phyloP scores from a whole-genome alignment of 2,888 invertebrate genomes.

The Meiosimyza decipiens region DNA sequence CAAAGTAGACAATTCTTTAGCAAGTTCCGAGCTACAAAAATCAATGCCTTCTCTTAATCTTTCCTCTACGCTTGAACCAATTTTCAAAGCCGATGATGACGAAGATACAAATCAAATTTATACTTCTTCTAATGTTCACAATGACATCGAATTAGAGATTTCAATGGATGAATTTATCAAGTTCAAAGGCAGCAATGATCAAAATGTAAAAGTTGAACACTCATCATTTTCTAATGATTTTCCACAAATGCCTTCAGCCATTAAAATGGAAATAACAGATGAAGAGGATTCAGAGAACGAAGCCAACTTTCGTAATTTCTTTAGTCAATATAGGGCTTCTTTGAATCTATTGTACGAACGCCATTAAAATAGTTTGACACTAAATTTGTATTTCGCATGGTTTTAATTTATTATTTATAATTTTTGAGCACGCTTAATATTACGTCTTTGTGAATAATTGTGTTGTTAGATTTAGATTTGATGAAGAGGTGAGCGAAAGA shows the following conservation, averaged over 20 bases:
- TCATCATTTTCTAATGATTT: slow-evolving; percentile 6
- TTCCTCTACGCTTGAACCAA: slow-evolving; percentile 49
- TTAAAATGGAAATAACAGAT: slow-evolving; percentile 46
- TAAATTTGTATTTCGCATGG: background rate
- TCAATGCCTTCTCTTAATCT: slow-evolving; percentile 37
- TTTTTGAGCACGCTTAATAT: background rate
- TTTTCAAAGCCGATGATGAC: slow-evolving; percentile 46
- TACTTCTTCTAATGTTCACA: background rate
- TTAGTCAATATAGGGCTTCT: slow-evolving; percentile 52
- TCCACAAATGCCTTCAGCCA: slow-evolving; percentile 40
- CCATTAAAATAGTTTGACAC: slow-evolving; percentile 39
- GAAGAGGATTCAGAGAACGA: slow-evolving; percentile 51
- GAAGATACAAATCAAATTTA: slow-evolving; percentile 34
- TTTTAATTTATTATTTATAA: background rate
- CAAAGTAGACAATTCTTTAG: background rate
- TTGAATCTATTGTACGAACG: slow-evolving; percentile 51
- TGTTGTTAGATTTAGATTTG: no score
- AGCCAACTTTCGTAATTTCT: slow-evolving; percentile 52
- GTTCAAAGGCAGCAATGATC: slow-evolving; percentile 45
- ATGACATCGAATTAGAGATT: slow-evolving; percentile 43
- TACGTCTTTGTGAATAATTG: no score
- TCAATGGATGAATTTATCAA: slow-evolving; percentile 53
- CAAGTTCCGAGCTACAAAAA: slow-evolving; percentile 10
- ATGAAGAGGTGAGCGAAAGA: no score
- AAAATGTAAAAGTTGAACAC: background rate